Evolutionary conservation across 2,113 vertebrate genomes (phyloP), one percentile per base, ranked within the genome.

Genomic region (Nannospalax galili): DNA sequence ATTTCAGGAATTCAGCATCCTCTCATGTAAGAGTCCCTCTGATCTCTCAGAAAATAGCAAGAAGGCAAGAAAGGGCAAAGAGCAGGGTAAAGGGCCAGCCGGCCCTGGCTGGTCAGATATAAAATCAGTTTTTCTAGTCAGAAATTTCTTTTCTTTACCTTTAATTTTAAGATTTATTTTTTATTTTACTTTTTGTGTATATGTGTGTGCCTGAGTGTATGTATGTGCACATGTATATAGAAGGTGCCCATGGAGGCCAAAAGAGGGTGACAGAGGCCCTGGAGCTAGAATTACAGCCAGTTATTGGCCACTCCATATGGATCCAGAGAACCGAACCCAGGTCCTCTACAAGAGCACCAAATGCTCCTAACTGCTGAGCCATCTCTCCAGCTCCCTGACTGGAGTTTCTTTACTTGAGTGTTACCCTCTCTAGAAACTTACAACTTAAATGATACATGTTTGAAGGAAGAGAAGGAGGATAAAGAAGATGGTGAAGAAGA

Each of bases 81-180:
- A 16, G 19, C 69, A 7, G 15, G 19, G 26, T 30, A 17, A 5
- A n/a, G 37, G 26, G 16, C 28, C 2, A 35, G 35, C 62, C 52
- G 42, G 26, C 0, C n/a, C 24, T 5, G 0, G 0, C 20, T n/a
- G 20, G 32, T 15, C 78, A 22, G 60, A 69, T 73, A 52, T 15
- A 64, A 74, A 86, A 62, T 72, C 79, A 52, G n/a, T 22, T 91
- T 48, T 77, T 74, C 22, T 67, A 14, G 14, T 37, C 37, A 37
- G 37, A 75, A 52, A 60, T 58, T 77, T 60, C 77, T 78, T 52
- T 20, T 60, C 58, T 60, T n/a, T 20, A 15, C 19, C 58, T 60
- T 20, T 60, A 7, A 15, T 60, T 20, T 60, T 52, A 52, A 11
- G 48, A 52, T 52, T 52, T 52, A 52, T 52, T 6, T 52, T 52